phyloP scores from a whole-genome alignment of 1,140 invertebrate species.

The Bombus haemorrhoidalis region DNA sequence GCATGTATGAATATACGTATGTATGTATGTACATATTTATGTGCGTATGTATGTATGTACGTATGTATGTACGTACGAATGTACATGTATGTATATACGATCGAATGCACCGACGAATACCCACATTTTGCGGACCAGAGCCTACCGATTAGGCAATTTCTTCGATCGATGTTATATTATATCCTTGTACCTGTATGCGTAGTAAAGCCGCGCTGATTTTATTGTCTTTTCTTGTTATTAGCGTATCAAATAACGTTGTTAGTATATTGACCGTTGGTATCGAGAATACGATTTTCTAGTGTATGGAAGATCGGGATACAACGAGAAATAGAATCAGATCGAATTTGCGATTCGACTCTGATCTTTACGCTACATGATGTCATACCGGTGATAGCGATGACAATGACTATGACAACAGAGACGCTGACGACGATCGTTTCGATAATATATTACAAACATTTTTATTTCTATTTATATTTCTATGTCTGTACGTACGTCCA shows the following conservation, averaged over 20 bases:
- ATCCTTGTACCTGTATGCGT: constrained; percentile 41
- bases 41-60: too few relatives aligned
- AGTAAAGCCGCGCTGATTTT: constrained; percentile 28
- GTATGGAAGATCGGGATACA: neutral
- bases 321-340: neutral
- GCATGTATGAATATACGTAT: too few relatives aligned
- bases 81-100: constrained; percentile 1
- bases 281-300: constrained; percentile 12
- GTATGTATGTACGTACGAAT: neutral
- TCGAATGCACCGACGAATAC: constrained; percentile 41
- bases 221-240: constrained; percentile 40
- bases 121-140: constrained; percentile 68
- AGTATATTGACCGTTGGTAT: neutral
- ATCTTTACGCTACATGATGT: neutral
- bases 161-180: constrained; percentile 65
- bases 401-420: neutral
- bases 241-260: constrained; percentile 3
- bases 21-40: too few relatives aligned
- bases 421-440: neutral
- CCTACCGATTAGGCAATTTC: constrained; percentile 69
- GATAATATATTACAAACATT: constrained; percentile 14
- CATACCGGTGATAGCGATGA: neutral
- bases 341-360: neutral
- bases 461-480: constrained; percentile 36
- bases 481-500: constrained; percentile 30